Evolutionary conservation across 2,797 vertebrate genomes (phyloP).

Genomic region (Hypotaenidia philippensis): DNA sequence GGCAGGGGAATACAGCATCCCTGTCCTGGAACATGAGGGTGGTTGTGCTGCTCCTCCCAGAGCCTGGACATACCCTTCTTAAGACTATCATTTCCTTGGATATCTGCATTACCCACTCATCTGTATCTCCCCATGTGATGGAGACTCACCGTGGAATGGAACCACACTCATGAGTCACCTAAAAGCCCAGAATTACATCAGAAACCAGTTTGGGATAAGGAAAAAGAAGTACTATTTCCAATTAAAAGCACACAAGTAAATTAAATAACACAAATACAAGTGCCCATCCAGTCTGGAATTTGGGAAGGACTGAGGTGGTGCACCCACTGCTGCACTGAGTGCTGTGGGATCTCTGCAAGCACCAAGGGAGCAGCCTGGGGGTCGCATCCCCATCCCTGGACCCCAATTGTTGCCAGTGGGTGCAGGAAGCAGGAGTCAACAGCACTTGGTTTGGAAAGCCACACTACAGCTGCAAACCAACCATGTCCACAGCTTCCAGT

Average conservation of each 20-base stretch:
- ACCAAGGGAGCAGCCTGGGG: no score
- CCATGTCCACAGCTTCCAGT: rapidly evolving
- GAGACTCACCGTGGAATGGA: not conserved
- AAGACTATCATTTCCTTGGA: rapidly evolving
- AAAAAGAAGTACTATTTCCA: not conserved
- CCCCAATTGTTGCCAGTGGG: not conserved
- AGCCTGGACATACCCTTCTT: not conserved
- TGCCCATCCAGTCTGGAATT: not conserved
- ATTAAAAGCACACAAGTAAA: not conserved
- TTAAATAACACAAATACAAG: rapidly evolving
- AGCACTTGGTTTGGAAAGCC: not conserved
- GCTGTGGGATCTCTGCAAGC: not conserved
- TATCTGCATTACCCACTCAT: not conserved
- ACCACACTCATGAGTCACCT: not conserved
- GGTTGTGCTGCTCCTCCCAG: not conserved
- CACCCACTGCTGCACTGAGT: not conserved
- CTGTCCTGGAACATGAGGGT: not conserved
- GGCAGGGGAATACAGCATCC: not conserved
- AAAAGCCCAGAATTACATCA: not conserved
- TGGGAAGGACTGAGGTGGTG: not conserved
- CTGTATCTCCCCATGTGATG: rapidly evolving
- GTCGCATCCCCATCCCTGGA: rapidly evolving
- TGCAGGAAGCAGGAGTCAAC: not conserved
- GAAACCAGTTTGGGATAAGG: not conserved
- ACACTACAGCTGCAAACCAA: not conserved